phyloP scores from a whole-genome alignment of 30 jellyfish, hydroid and myxozoan species.

The Pelagia noctiluca region DNA sequence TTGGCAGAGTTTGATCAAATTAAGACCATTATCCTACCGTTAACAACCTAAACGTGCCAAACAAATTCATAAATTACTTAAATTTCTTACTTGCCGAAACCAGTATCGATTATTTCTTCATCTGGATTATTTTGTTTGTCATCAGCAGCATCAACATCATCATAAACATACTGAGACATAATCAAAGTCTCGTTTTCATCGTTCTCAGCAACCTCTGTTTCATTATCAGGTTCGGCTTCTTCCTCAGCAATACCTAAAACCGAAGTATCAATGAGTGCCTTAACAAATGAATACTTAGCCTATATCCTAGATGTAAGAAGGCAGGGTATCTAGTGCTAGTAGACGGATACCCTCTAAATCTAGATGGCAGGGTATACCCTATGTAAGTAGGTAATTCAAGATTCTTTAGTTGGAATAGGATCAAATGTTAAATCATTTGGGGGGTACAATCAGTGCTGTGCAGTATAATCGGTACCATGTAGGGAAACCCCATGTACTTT shows the following conservation, averaged over 20 bases:
- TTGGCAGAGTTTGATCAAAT: too few relatives aligned
- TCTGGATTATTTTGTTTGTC: not conserved
- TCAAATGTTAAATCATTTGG: too few relatives aligned
- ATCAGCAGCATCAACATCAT: conserved; percentile 45
- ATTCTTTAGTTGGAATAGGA: too few relatives aligned
- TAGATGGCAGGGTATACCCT: not conserved
- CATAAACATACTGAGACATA: conserved; percentile 91
- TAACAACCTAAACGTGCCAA: not conserved
- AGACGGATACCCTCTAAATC: not conserved
- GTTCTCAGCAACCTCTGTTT: conserved; percentile 52
- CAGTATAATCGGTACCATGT: too few relatives aligned
- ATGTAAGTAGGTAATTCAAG: too few relatives aligned
- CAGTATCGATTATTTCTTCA: not conserved
- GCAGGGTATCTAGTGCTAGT: not conserved
- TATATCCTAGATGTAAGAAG: not conserved
- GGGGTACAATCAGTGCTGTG: too few relatives aligned
- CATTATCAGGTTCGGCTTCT: conserved; percentile 24
- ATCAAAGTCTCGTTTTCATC: conserved; percentile 78
- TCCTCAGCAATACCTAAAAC: conserved; percentile 61
- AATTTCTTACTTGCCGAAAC: conserved; percentile 4
- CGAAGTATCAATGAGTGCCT: not conserved
- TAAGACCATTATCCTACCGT: not conserved
- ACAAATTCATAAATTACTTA: too few relatives aligned
- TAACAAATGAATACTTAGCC: not conserved
- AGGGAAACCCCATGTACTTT: too few relatives aligned